Evolutionary conservation across 2,797 vertebrate species (phyloP), one percentile per base, ranked within the genome.

Genomic region (Schizothorax lantsangensis): DNA sequence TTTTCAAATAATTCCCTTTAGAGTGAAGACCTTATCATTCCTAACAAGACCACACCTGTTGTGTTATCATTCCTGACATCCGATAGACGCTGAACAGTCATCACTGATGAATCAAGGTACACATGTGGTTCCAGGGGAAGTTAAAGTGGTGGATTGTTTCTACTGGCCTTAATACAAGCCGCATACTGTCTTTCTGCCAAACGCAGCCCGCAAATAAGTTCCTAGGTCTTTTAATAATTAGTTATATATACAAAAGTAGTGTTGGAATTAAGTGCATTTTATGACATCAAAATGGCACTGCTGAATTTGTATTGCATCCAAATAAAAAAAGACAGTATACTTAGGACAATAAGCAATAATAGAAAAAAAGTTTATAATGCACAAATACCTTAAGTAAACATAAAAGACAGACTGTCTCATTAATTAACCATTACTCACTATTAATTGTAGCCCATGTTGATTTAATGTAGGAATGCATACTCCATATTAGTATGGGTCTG

Each of bases 401-500:
- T 26, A 15, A 45, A 72, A 45, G 5, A 71, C 9, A 40, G 21
- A 0, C 38, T 30, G 10, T 68, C 7, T 9, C 49, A 19, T 49
- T 17, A 52, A 19, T 49, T 30, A 17, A 74, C 14, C 6, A 30
- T 74, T 47, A 30, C 19, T 73, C 40, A 45, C 6, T 45, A 23
- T 43, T 72, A 45, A 30, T 47, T 30, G 30, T 30, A 30, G 30
- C 30, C 30, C 30, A 30, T 23, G 47, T 69, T 38, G 26, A n/a
- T 74, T 33, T 36, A 30, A 33, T 33, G 6, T 6, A n/a, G 57
- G 36, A 52, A 84, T 81, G 84, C 14, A 79, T 62, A 45, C n/a
- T 81, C 30, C 21, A 71, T 81, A 57, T 4, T 40, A 72, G 77
- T 30, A 86, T 88, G 73, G 47, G 89, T 84, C 85, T 74, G 72